Evolutionary conservation across 2,888 invertebrate species (phyloP), one percentile per base, ranked within the genome.

Genomic region (Cheilosia grossa): DNA sequence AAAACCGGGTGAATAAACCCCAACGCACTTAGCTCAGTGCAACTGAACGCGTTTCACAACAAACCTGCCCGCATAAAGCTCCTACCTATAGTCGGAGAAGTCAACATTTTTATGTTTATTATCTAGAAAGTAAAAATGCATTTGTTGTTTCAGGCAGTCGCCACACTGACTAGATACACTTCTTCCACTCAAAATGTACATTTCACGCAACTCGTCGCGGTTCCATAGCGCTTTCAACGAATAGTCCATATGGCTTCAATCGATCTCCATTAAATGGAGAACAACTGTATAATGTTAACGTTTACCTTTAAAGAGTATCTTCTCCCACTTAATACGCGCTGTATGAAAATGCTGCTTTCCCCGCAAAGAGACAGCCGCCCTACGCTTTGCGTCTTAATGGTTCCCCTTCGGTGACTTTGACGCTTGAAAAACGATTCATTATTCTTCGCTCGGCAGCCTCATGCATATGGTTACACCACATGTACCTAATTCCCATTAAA

Each of bases 1-100:
- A 79, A 49, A 58, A 70, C 78, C 58, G 58, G 70, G 70, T 79
- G 72, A 79, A 79, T 40, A 66, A 54, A 54, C 73, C 56, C 64
- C 54, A 37, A 56, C 64, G 64, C 73, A 73, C 61, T 73, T 54
- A 53, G 21, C 58, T 17, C 5, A 54, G 17, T 63, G 54, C 40
- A 56, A 67, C 42, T 30, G 67, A 69, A 56, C 56, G 19, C 47
- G 42, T 44, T 63, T 21, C n/a, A n/a, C 42, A 44, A 2, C 1
- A 27, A 63, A 40, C 21, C 51, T 63, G 9, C 67, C 67, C 58
- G 58, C 77, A 24, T 67, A n/a, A 13, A 37, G 4, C 13, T 7
- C 51, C 51, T 47, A 19, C 9, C 47, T 6, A 9, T 47, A 19
- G 17, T 17, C 4, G 30, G 7, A 27, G 27, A 0, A 15, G 15